phyloP scores from a whole-genome alignment of 2,797 vertebrate species.

The Parotocinclus haroldoi region DNA sequence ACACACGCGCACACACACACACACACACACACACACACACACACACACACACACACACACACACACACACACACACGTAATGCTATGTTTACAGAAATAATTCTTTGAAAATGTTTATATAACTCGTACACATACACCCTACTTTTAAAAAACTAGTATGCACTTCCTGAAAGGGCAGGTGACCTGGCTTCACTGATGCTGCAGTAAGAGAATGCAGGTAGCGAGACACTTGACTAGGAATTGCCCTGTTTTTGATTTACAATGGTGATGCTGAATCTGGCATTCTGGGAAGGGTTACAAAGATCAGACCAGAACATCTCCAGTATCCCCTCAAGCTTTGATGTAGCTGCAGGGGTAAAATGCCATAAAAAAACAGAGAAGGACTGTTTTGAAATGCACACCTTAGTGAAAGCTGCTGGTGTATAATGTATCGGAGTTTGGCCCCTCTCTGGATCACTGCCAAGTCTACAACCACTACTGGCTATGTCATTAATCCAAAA shows the following conservation, averaged over 20 bases:
- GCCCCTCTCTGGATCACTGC: conserved; percentile 64
- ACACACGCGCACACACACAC: too few relatives aligned
- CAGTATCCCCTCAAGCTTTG: conserved; percentile 48
- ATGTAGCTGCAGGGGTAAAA: conserved; percentile 37
- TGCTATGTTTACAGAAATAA: too few relatives aligned
- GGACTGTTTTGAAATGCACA: conserved; percentile 75
- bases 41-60: too few relatives aligned
- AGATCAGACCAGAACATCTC: conserved; percentile 7
- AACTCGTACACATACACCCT: too few relatives aligned
- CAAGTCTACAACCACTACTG: conserved; percentile 58
- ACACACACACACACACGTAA: too few relatives aligned
- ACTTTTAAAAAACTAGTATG: too few relatives aligned
- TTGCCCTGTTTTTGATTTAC: conserved; percentile 1
- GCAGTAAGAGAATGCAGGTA: too few relatives aligned
- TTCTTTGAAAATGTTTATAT: too few relatives aligned
- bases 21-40: too few relatives aligned
- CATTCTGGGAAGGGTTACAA: conserved; percentile 1
- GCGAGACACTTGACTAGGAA: not conserved
- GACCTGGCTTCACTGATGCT: not conserved
- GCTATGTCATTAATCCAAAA: conserved; percentile 58
- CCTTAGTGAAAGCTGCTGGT: conserved; percentile 72
- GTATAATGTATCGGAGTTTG: conserved; percentile 72
- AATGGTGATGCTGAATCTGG: not conserved
- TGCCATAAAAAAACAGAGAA: conserved; percentile 52
- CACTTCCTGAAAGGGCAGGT: too few relatives aligned